phyloP scores from a whole-genome alignment of 2,113 vertebrate genomes.

The Emydura subglobosa region DNA sequence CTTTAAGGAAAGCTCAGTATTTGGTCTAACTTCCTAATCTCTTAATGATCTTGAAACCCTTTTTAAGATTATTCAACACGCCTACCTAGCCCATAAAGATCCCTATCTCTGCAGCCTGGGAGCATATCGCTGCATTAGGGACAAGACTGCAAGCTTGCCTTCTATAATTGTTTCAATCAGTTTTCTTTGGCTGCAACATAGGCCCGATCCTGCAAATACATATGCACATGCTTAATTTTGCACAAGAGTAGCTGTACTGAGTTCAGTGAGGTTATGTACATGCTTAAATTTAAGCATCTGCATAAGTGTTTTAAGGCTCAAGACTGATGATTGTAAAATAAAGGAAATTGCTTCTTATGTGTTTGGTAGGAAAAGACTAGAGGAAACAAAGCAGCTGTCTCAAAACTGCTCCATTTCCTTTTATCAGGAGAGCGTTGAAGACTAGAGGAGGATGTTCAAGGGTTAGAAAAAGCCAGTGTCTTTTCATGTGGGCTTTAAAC shows the following conservation, averaged over 20 bases:
- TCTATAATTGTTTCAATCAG: neutral
- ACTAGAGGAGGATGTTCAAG: neutral
- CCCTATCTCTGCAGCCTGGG: neutral
- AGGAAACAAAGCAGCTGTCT: neutral
- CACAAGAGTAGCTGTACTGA: neutral
- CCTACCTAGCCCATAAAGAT: neutral
- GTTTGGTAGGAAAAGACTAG: neutral
- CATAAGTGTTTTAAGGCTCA: neutral
- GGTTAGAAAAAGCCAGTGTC: neutral
- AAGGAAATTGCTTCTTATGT: neutral
- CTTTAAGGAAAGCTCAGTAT: neutral
- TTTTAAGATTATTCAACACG: neutral
- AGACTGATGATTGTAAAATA: neutral
- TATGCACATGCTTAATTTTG: neutral
- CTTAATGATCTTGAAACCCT: conserved; percentile 9
- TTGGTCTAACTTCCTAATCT: neutral
- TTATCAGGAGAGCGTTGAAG: neutral
- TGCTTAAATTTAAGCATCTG: neutral
- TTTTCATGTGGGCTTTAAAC: neutral
- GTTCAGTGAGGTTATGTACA: neutral
- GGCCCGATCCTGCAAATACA: neutral
- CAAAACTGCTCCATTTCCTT: neutral
- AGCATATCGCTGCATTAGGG: neutral
- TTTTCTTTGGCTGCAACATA: neutral
- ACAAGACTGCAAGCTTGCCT: neutral